Conservation (phyloP, 2,888 invertebrate genomes). For the Mactromeris polynyma region DNA sequence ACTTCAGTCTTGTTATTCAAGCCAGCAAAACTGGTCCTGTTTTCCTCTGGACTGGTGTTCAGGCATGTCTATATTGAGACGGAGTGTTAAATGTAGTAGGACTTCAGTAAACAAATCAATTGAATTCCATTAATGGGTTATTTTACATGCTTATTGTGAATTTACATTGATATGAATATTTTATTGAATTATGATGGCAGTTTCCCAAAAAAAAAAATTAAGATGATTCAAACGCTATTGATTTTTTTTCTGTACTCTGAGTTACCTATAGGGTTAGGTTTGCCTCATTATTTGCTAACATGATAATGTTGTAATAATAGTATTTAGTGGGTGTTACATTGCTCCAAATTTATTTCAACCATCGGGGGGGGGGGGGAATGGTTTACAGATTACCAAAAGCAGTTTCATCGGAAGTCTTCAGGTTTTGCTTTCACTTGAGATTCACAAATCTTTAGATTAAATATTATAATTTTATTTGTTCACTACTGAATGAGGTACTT, state of each 20-base stretch:
- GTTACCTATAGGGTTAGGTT: neutral
- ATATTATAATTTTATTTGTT: conserved; percentile 11
- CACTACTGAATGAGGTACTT: neutral
- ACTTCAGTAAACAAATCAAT: neutral
- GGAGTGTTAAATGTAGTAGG: neutral
- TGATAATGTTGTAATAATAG: neutral
- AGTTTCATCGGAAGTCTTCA: neutral
- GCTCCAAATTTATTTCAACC: neutral
- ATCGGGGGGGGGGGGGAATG: neutral
- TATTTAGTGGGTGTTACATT: neutral
- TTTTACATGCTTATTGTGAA: neutral
- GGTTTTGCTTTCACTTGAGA: neutral
- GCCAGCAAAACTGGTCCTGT: neutral
- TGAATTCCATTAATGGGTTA: neutral
- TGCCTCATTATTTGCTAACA: neutral
- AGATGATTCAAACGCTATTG: neutral
- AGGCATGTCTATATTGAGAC: neutral
- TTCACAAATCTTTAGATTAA: neutral
- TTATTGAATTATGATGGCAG: conserved; percentile 5
- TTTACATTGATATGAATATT: conserved; percentile 8
- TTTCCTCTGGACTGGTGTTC: neutral
- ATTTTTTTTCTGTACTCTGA: neutral
- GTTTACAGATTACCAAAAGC: neutral
- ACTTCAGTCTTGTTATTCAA: neutral
- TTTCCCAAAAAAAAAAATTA: neutral